A percentile compares a stretch with the other conserved stretches of the same genome.
These are phyloP conservation scores for Hemiprocne comata DNA, from an alignment of 2,113 vertebrate species.

Conservation along the genomic window DNA sequence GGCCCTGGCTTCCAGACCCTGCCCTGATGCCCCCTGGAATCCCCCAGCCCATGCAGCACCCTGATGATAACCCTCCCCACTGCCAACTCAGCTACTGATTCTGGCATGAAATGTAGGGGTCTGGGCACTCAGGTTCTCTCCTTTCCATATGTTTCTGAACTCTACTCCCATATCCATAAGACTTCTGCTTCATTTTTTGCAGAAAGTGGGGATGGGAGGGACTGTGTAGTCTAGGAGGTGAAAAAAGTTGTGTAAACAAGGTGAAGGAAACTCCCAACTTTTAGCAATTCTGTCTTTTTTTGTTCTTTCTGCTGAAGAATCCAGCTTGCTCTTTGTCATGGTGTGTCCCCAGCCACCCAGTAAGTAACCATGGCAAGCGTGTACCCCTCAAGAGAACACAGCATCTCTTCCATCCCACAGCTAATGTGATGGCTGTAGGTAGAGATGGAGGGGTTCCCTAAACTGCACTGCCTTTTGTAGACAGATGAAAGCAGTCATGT, in stretches of 20 bases:
- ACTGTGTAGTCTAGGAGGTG: too few species aligned
- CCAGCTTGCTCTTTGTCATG: not conserved
- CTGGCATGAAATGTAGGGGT: not conserved
- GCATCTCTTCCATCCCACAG: not conserved
- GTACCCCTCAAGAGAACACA: fast-evolving
- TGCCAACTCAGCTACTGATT: not conserved
- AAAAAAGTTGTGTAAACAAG: not conserved
- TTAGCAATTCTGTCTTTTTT: not conserved
- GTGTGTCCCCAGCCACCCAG: not conserved
- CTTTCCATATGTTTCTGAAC: not conserved
- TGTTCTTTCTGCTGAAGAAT: not conserved
- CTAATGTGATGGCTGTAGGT: not conserved
- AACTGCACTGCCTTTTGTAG: not conserved
- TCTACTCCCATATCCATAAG: not conserved
- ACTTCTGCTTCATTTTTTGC: not conserved
- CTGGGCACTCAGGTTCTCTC: not conserved
- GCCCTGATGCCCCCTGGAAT: too few species aligned
- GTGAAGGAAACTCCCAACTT: not conserved
- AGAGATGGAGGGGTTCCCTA: not conserved
- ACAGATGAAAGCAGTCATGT: not conserved
- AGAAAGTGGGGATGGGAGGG: not conserved
- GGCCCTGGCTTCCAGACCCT: not conserved
- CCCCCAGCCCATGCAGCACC: not conserved
- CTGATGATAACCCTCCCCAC: not conserved
- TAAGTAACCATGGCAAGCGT: not conserved